Evolutionary conservation across 2,797 vertebrate species (phyloP), one percentile per base, ranked within the genome.

Genomic region (Danio tinwini): DNA sequence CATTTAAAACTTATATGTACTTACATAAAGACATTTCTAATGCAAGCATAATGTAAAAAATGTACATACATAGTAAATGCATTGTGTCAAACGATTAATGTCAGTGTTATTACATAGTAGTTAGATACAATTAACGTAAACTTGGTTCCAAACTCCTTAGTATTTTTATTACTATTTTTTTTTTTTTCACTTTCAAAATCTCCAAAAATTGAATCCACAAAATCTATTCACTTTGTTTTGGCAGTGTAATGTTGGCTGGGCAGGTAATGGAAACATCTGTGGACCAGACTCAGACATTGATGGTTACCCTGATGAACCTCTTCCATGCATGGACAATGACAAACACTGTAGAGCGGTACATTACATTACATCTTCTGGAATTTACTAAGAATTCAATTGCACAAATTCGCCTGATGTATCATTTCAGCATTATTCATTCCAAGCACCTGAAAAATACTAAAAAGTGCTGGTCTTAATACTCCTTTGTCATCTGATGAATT

Each of bases 171-270:
- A 37, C 19, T n/a, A 29, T 29, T 29, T 45, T 9, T 29, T 29
- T 29, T 29, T 29, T 29, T 29, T 44, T 17, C 56, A 14, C 42
- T 59, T 59, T 29, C 12, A 16, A 12, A 53, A 62, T 17, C 29
- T 63, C 19, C n/a, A n/a, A n/a, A n/a, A n/a, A n/a, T n/a, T n/a
- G n/a, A n/a, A n/a, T n/a, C n/a, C n/a, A n/a, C n/a, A 29, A 29
- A 29, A 29, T 29, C 39, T 42, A 3, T 59, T 40, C 29, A 39
- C 37, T 80, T 14, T 70, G 64, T 81, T 16, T 74, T 45, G 6
- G 21, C 68, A 96, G 95, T 96, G 95, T 77, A 94, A 94, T 0
- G 92, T 96, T 70, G 95, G 95, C 81, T 96, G 95, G 94, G 95
- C 95, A 0, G 95, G 95, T 29, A 96, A 96, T 0, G 95, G 95